Base-by-base conservation (phyloP, 2,888 invertebrate species). In the Pristionchus exspectatus region DNA sequence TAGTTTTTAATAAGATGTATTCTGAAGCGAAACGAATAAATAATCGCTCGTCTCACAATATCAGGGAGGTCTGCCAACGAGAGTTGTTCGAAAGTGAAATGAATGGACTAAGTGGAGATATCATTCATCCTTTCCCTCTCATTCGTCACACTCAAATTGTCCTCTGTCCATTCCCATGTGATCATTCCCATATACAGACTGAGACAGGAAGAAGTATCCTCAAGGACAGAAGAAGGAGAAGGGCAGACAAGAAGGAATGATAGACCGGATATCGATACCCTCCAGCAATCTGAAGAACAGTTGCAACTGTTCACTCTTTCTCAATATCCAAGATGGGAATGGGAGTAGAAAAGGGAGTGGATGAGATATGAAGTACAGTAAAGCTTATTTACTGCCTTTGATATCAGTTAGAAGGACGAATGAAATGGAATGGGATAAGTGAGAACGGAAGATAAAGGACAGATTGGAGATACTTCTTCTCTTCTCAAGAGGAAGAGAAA, bases 331-430 rank as follows among this genome's bases (percentile, higher is more conserved):
- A 30, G 21, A 16, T 74, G 4, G 74, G 74, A 74, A 21, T 38
- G 74, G 21, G 33, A 74, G 74, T n/a, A 69, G 38, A 38, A 69
- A 69, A 27, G 69, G 63, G 21, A 63, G 63, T 63, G 30, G 69
- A 69, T 69, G 74, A 33, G 74, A 74, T 74, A 74, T 74, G 38
- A 38, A 74, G 74, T 74, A 74, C 74, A 74, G 74, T 74, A 74
- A 74, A 74, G 74, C 74, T 74, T 74, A 38, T 33, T 74, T 74
- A 74, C 74, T 74, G 74, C 74, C 24, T 74, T 38, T 33, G 38
- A 18, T 74, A 5, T 74, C 21, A 3, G n/a, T 30, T 2, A 74
- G 74, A 74, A 33, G 74, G 74, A 38, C 74, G 74, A 38, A 74
- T n/a, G n/a, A n/a, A n/a, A n/a, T n/a, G n/a, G n/a, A n/a, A n/a